Conservation (phyloP, 2,113 vertebrate species). For the Sinosuthora webbiana region DNA sequence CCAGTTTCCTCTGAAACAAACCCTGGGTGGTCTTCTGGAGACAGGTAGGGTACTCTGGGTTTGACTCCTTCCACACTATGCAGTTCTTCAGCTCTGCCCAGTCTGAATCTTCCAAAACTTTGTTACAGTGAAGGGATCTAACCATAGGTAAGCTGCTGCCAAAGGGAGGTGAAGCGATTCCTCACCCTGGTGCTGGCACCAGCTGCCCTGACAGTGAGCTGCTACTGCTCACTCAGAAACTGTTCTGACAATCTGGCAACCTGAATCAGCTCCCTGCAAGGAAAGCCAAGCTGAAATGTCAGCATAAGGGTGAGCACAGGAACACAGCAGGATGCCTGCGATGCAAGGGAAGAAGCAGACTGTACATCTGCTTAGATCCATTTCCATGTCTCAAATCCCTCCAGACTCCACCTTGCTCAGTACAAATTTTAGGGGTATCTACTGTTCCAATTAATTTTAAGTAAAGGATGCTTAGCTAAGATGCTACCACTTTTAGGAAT, state of each 20-base stretch:
- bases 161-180: not conserved
- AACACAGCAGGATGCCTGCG: not conserved
- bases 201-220: not conserved
- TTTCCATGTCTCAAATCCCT: not conserved
- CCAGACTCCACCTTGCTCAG: not conserved
- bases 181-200: not conserved
- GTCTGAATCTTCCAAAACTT: not conserved
- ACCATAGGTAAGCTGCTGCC: not conserved
- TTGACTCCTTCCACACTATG: not conserved
- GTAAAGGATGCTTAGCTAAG: not conserved
- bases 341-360: not conserved
- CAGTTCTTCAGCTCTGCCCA: not conserved
- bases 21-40: not conserved
- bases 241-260: not conserved
- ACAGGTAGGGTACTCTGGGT: not conserved
- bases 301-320: not conserved
- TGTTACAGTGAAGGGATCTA: fast-evolving
- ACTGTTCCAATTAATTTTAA: not conserved
- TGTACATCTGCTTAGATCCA: not conserved
- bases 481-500: not conserved
- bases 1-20: not conserved
- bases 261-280: not conserved
- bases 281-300: not conserved
- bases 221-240: not conserved
- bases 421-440: not conserved